Base-by-base conservation (phyloP, 2,888 invertebrate species). In the Ptychoptera contaminata region DNA sequence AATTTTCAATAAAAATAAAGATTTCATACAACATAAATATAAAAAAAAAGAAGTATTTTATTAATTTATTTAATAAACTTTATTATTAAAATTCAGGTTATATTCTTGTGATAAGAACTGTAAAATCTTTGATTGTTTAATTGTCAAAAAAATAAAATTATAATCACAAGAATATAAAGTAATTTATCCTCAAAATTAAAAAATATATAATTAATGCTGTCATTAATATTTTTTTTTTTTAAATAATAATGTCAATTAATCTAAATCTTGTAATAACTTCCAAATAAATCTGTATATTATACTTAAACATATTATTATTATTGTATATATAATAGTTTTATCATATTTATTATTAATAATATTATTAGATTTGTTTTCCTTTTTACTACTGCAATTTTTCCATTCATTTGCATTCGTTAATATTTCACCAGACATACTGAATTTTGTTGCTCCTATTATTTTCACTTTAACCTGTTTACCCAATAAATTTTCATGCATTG, bases 381-480 rank as follows among this genome's bases (percentile, higher is more conserved):
- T 67, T 67, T 49, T 76, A 51, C 42, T 44, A 41, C 51, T 54
- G 16, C 61, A 58, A 14, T 37, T 75, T 70, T 42, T 68, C 68
- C 47, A 69, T 62, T 52, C 77, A 49, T 16, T 72, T 72, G 76
- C 73, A 23, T 70, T 66, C 51, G 72, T 70, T 46, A 83, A 58
- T 8, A 80, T 76, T 55, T 76, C 67, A 0, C 78, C 86, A 47
- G 73, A 69, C 82, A 88, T 83, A 42, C 82, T 85, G 62, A 86
- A 83, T 55, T 87, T 87, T 0, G 73, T 72, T 0, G 79, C 71
- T 11, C 72, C 68, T 0, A 67, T 63, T 6, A 94, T 84, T 58
- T 74, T 72, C 0, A 94, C 92, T 1, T 74, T 76, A 0, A 94
- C 69, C 62, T 82, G 73, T 58, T 84, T 84, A 0, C 94, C 94